A percentile compares a stretch with the other conserved stretches of the same genome.
phyloP scores from a whole-genome alignment of 2,113 vertebrate species.

The Tringa solitaria region DNA sequence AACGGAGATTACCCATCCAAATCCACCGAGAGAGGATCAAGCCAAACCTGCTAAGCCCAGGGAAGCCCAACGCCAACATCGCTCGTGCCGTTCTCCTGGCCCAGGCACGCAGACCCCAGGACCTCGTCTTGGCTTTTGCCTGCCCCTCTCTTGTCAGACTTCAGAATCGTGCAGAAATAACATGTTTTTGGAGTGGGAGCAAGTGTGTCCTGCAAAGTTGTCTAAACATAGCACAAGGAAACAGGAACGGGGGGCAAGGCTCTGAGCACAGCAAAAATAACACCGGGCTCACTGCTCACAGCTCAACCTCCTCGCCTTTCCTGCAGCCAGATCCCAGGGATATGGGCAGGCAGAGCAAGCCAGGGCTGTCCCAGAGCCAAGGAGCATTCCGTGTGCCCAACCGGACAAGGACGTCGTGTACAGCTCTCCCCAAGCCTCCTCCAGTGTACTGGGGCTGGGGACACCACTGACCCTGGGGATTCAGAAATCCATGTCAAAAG shows the following conservation, averaged over 20 bases:
- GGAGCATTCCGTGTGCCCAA: not conserved
- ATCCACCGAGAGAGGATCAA: not conserved
- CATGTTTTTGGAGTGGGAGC: constrained; percentile 5
- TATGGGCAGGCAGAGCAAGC: not conserved
- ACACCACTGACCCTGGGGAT: not conserved
- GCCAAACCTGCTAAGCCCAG: not conserved
- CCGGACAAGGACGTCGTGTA: not conserved
- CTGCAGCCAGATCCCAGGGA: not conserved
- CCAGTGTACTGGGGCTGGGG: not conserved
- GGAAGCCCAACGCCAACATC: not conserved
- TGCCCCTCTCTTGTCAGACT: not conserved
- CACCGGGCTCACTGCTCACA: not conserved
- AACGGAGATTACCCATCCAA: not conserved
- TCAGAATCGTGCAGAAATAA: constrained; percentile 9
- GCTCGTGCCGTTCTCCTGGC: not conserved
- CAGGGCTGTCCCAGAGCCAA: not conserved
- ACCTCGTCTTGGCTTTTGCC: not conserved
- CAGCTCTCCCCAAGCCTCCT: not conserved
- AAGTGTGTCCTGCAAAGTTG: not conserved
- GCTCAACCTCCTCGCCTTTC: not conserved
- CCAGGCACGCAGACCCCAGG: not conserved
- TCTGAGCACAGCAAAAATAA: constrained; percentile 15
- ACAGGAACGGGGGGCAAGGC: not conserved
- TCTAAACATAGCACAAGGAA: constrained; percentile 53
- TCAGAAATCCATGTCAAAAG: not conserved